These are phyloP conservation scores for Hesperia comma DNA, from an alignment of 2,888 invertebrate species.

Conservation along the genomic window DNA sequence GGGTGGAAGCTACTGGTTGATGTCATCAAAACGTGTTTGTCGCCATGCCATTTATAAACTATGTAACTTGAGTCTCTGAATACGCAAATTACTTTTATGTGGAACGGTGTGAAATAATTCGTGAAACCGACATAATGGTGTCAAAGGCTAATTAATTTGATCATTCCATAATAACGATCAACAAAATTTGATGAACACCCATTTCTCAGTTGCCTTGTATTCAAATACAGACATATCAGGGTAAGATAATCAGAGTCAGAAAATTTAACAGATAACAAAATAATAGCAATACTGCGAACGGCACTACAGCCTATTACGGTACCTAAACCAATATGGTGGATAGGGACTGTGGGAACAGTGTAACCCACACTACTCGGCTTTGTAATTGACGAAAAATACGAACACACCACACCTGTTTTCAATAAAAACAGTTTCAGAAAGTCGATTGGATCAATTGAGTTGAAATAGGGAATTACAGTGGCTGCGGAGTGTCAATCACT, in stretches of 20 bases:
- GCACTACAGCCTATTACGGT: too few relatives aligned
- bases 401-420: neutral
- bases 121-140: conserved; percentile 14
- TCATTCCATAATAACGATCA: neutral
- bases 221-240: too few relatives aligned
- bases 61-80: conserved; percentile 22
- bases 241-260: too few relatives aligned
- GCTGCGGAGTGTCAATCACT: conserved; percentile 27
- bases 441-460: neutral
- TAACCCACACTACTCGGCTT: too few relatives aligned
- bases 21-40: conserved; percentile 41
- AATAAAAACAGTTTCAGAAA: neutral
- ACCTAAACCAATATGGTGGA: too few relatives aligned
- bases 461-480: conserved; percentile 10
- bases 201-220: too few relatives aligned
- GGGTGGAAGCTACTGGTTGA: conserved; percentile 42
- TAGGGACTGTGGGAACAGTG: too few relatives aligned
- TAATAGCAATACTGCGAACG: too few relatives aligned
- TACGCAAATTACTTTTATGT: conserved; percentile 41
- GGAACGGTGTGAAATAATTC: conserved; percentile 40
- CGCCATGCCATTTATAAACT: conserved; percentile 33
- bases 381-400: neutral
- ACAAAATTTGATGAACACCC: neutral
- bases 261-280: too few relatives aligned
- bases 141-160: conserved; percentile 16